Percentiles rank a stretch among this genome's conserved stretches.
Evolutionary conservation across 1,140 invertebrate genomes (phyloP).

Genomic region (Drosophila persimilis): DNA sequence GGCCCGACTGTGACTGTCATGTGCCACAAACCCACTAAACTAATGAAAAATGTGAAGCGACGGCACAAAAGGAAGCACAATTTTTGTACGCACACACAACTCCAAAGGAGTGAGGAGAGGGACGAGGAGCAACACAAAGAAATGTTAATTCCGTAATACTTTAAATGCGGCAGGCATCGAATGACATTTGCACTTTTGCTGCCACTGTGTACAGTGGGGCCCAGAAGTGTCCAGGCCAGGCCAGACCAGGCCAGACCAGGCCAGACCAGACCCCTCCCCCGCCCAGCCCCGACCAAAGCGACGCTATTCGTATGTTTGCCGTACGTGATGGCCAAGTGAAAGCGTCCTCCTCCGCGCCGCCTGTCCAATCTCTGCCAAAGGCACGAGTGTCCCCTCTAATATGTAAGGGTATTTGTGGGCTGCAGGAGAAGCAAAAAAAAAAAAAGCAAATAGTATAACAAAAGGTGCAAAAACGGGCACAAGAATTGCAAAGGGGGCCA

Average conservation of each 20-base stretch:
- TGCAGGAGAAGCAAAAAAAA: constrained; percentile 19
- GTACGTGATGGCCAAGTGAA: constrained; percentile 70
- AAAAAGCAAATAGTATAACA: constrained; percentile 42
- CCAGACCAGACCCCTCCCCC: no score
- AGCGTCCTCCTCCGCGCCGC: constrained; percentile 19
- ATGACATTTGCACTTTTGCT: constrained; percentile 81
- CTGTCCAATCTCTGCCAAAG: no score
- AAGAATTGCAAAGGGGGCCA: constrained; percentile 57
- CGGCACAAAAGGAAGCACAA: constrained; percentile 80
- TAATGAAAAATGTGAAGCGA: constrained; percentile 81
- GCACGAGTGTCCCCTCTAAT: constrained; percentile 40
- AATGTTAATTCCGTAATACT: constrained; percentile 82
- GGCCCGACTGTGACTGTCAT: constrained; percentile 76
- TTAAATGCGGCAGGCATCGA: constrained; percentile 80
- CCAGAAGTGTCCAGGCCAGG: constrained; percentile 18
- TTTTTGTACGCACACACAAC: constrained; percentile 62
- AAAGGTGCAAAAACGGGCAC: constrained; percentile 74
- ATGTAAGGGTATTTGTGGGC: constrained; percentile 52
- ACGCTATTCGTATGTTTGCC: constrained; percentile 37
- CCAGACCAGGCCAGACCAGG: not conserved
- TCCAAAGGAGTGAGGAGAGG: not conserved
- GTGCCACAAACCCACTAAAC: constrained; percentile 81
- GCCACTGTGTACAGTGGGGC: constrained; percentile 74
- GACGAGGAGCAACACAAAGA: constrained; percentile 64
- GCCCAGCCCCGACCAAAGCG: no score